Base-by-base conservation (phyloP, 2,797 vertebrate genomes). In the Pangasius krempfi region DNA sequence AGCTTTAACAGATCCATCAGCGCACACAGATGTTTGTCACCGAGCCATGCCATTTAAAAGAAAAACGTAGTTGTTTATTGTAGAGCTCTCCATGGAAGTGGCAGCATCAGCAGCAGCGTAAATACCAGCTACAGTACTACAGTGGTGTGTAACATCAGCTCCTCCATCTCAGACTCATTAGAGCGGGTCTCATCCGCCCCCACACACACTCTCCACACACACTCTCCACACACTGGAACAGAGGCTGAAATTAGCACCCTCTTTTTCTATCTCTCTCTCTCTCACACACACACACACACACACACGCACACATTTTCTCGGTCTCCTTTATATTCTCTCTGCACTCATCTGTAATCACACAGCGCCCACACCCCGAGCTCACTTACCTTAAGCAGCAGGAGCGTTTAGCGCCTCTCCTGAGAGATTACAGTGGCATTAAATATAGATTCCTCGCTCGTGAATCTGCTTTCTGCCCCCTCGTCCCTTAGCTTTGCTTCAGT, bases 101-200 rank as follows among this genome's bases (percentile, higher is more conserved):
- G 18, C 82, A 84, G 27, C 60, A 84, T 84, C 75, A 54, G 40
- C 60, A 47, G 62, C 72, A 37, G 85, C 33, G 73, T 87, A 84
- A 87, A 84, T 84, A 76, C 88, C 79, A 80, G 62, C 76, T 80
- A 12, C 79, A 83, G 75, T 76, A 72, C 88, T 73, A 30, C 88
- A 66, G 70, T 37, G 33, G 86, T 44, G 73, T 68, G 84, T 76
- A 86, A 84, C 87, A 75, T 76, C 73, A 85, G 76, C 84, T 88
- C 85, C 68, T 88, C 81, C 70, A 90, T 88, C 83, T 85, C 86
- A 83, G 68, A 81, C 89, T 90, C 70, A 83, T 88, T 88, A 90
- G 70, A 88, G 87, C 66, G 9, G 30, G 88, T 83, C 88, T 89
- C 40, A 16, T 75, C 68, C 56, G 58, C 85, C 83, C 88, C 80